phyloP scores from a whole-genome alignment of 2,888 invertebrate species.

The Athalia cordata region DNA sequence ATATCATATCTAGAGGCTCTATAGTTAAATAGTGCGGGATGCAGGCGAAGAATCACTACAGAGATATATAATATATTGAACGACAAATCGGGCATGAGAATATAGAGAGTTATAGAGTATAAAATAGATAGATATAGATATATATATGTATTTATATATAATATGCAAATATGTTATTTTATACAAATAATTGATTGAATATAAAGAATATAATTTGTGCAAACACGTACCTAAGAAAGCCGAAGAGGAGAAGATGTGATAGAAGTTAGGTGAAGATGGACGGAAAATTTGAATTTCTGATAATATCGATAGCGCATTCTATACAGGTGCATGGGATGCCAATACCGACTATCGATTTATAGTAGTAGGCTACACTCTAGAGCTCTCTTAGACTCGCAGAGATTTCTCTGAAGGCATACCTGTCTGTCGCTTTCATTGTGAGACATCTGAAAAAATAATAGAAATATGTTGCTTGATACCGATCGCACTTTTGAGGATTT shows the following conservation, averaged over 20 bases:
- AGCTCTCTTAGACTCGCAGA: slow-evolving; percentile 27
- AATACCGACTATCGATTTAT: slow-evolving; percentile 38
- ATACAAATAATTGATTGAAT: slow-evolving; percentile 7
- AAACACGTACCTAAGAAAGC: slow-evolving; percentile 45
- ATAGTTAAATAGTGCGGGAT: background rate
- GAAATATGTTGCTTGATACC: slow-evolving; percentile 34
- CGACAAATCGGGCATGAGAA: slow-evolving; percentile 12
- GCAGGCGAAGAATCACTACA: background rate
- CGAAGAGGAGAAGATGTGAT: slow-evolving; percentile 45
- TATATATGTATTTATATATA: slow-evolving; percentile 3
- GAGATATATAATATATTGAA: background rate
- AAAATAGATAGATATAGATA: slow-evolving; percentile 2
- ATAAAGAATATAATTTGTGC: slow-evolving; percentile 36
- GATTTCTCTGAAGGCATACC: slow-evolving; percentile 44
- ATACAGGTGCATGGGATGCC: slow-evolving; percentile 13
- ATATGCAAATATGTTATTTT: slow-evolving; percentile 9
- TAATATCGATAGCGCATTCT: slow-evolving; percentile 35
- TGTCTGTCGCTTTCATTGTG: slow-evolving; percentile 45
- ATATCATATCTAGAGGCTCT: slow-evolving; percentile 11
- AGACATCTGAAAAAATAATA: slow-evolving; percentile 46
- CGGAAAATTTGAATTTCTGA: slow-evolving; percentile 42
- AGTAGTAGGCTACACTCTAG: slow-evolving; percentile 15
- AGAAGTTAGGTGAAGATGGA: slow-evolving; percentile 45
- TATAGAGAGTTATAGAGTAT: background rate
- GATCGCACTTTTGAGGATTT: slow-evolving; percentile 2